Evolutionary conservation across 2,888 invertebrate genomes (phyloP).

Genomic region (Leucania comma): DNA sequence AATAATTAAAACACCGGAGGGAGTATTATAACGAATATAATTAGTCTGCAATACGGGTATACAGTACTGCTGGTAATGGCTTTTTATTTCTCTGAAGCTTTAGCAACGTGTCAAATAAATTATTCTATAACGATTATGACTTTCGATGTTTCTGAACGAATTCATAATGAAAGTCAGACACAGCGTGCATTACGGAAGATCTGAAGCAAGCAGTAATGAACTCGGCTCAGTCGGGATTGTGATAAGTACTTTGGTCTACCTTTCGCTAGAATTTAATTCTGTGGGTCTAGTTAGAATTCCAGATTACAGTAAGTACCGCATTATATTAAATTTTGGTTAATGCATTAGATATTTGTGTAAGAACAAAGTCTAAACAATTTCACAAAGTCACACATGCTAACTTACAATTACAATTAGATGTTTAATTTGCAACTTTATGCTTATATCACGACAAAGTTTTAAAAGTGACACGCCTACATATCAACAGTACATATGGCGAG

Average conservation of each 20-base stretch:
- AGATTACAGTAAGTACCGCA: constrained; percentile 3
- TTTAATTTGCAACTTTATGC: constrained; percentile 57
- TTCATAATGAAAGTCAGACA: constrained; percentile 23
- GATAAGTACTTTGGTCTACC: constrained; percentile 16
- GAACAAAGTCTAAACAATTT: constrained; percentile 27
- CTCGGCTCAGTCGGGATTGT: constrained; percentile 15
- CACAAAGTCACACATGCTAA: constrained; percentile 38
- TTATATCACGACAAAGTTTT: constrained; percentile 54
- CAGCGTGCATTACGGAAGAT: constrained; percentile 7
- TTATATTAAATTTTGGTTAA: not conserved
- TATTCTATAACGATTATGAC: constrained; percentile 35
- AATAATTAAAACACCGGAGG: constrained; percentile 55
- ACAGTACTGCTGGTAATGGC: constrained; percentile 39
- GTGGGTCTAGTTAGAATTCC: constrained; percentile 13
- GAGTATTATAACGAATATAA: constrained; percentile 48
- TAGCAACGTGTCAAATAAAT: constrained; percentile 41
- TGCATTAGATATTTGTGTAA: constrained; percentile 16
- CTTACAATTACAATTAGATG: constrained; percentile 58
- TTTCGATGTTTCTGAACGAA: constrained; percentile 32
- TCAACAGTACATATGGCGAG: constrained; percentile 37
- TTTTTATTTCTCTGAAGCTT: constrained; percentile 55
- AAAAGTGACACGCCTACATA: constrained; percentile 40
- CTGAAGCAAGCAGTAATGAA: constrained; percentile 32
- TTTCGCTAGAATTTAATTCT: constrained; percentile 23
- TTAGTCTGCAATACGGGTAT: constrained; percentile 42